Percentiles rank a stretch among this genome's conserved stretches.
Conservation (phyloP, 1,140 invertebrate genomes). For the Leptoteleia sp. region DNA sequence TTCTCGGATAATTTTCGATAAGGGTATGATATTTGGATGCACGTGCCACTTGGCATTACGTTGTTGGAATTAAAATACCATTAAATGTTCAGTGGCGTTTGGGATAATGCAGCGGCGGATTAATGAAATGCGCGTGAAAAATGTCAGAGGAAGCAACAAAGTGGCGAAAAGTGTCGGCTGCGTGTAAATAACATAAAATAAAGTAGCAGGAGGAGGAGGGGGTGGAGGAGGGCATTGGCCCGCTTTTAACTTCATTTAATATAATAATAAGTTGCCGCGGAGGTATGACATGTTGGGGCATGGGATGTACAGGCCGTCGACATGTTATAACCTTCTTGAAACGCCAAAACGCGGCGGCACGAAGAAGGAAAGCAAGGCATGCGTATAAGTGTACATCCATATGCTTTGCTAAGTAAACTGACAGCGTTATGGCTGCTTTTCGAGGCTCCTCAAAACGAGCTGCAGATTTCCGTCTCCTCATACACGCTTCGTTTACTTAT, state of each 20-base stretch:
- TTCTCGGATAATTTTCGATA: too few relatives aligned
- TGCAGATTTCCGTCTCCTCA: slow-evolving; percentile 54
- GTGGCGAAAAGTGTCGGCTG: too few relatives aligned
- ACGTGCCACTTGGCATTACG: too few relatives aligned
- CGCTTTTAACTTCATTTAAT: slow-evolving; percentile 47
- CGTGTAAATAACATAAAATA: too few relatives aligned
- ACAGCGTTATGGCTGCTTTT: slow-evolving; percentile 59
- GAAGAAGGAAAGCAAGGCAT: slow-evolving; percentile 51
- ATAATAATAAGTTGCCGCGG: slow-evolving; percentile 43
- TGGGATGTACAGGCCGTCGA: slow-evolving; percentile 22
- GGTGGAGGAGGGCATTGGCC: too few relatives aligned
- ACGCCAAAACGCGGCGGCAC: slow-evolving; percentile 42
- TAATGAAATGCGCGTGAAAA: too few relatives aligned
- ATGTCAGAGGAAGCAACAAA: too few relatives aligned
- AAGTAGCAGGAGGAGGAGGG: too few relatives aligned
- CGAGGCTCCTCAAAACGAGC: slow-evolving; percentile 51
- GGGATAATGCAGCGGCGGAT: too few relatives aligned
- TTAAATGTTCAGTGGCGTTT: too few relatives aligned
- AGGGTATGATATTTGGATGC: too few relatives aligned
- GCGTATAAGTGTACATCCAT: slow-evolving; percentile 48
- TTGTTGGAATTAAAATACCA: too few relatives aligned
- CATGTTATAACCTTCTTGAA: slow-evolving; percentile 59
- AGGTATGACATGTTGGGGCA: slow-evolving; percentile 26
- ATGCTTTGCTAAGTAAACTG: slow-evolving; percentile 62
- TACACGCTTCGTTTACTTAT: slow-evolving; percentile 57